phyloP scores from a whole-genome alignment of 2,888 invertebrate species.

The Seira musarum region DNA sequence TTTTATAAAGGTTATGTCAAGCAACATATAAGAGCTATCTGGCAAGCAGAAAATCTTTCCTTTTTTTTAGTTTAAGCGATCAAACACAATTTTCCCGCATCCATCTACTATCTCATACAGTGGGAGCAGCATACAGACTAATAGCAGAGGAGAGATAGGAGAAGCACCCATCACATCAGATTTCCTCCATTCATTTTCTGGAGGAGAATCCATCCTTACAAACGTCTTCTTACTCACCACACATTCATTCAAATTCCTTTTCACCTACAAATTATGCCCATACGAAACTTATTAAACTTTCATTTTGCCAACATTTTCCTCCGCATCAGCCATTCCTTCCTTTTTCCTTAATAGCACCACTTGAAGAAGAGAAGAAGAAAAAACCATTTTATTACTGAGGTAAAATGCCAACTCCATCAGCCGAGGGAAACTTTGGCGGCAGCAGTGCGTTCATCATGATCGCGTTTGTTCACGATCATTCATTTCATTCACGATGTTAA shows the following conservation, averaged over 20 bases:
- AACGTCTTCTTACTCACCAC: background rate
- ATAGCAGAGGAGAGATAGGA: background rate
- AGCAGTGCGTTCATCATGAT: conserved; percentile 5
- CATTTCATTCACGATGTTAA: conserved; percentile 8
- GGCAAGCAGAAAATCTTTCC: background rate
- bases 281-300: conserved; percentile 19
- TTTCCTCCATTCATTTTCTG: too few relatives aligned
- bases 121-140: too few relatives aligned
- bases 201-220: too few relatives aligned
- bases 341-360: conserved; percentile 3
- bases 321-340: conserved; percentile 4
- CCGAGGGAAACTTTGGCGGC: background rate
- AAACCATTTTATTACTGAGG: conserved; percentile 7
- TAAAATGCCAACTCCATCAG: conserved; percentile 14
- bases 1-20: conserved; percentile 5
- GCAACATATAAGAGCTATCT: background rate
- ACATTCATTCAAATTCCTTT: conserved; percentile 1
- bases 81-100: background rate
- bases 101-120: background rate
- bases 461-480: background rate
- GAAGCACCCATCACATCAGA: too few relatives aligned
- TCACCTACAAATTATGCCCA: conserved; percentile 10
- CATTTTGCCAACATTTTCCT: conserved; percentile 12
- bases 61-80: background rate
- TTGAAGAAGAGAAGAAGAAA: background rate